A percentile compares a stretch with the other conserved stretches of the same genome.
phyloP scores from a whole-genome alignment of 2,888 invertebrate species.

The Coronaproctus castanopsis region DNA sequence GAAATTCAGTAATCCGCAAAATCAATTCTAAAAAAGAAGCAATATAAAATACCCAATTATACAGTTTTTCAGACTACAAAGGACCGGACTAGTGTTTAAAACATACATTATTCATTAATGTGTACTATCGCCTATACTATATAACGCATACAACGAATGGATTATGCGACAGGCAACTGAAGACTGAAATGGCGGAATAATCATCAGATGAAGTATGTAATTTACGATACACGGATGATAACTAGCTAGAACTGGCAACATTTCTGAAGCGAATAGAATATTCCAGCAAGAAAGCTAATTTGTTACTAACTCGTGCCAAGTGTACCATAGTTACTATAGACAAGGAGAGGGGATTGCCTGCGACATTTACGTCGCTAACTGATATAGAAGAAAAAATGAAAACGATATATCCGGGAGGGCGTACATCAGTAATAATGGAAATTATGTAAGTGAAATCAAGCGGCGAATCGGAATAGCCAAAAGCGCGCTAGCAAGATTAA shows the following conservation, averaged over 20 bases:
- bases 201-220: not conserved
- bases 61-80: no score
- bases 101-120: no score
- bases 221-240: not conserved
- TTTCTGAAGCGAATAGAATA: not conserved
- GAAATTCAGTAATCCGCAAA: no score
- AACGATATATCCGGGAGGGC: not conserved
- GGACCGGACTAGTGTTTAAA: no score
- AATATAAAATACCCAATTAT: no score
- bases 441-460: not conserved
- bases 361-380: not conserved
- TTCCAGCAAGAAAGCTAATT: not conserved
- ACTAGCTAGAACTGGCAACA: not conserved
- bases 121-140: no score
- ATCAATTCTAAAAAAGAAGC: no score
- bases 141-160: no score
- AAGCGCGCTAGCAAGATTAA: not conserved
- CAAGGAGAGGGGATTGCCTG: not conserved
- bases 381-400: not conserved
- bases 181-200: not conserved
- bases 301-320: not conserved
- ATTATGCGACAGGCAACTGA: no score
- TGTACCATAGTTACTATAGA: not conserved
- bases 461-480: not conserved
- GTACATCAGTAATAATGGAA: not conserved